A percentile compares a stretch with the other conserved stretches of the same genome.
phyloP scores from a whole-genome alignment of 92 coral and sea anemone species.

The Scolanthus callimorphus region DNA sequence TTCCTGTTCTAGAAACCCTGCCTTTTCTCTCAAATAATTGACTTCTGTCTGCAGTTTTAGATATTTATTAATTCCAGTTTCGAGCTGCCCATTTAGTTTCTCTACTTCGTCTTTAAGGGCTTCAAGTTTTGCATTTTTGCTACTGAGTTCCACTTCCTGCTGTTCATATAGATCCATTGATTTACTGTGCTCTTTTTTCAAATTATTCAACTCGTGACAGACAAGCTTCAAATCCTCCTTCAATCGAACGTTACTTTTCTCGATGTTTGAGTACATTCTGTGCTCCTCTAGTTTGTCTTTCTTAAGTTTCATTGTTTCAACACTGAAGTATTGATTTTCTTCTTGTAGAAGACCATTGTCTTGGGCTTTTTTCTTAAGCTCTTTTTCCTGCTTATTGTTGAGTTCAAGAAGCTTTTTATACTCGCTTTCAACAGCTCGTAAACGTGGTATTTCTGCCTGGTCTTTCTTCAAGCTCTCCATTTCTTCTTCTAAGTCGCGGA shows the following conservation, averaged over 20 bases:
- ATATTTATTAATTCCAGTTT: not conserved
- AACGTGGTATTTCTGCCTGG: not conserved
- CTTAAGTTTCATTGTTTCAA: conserved; percentile 5
- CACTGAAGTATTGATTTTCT: conserved; percentile 10
- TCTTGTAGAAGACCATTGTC: conserved; percentile 8
- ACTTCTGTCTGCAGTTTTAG: conserved; percentile 10
- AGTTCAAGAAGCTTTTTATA: not conserved
- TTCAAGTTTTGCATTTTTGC: conserved; percentile 5
- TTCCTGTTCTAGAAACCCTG: conserved; percentile 20
- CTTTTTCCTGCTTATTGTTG: conserved; percentile 4
- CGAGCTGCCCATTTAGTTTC: not conserved
- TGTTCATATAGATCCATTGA: not conserved
- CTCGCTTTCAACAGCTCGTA: not conserved
- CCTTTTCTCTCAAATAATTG: conserved; percentile 9
- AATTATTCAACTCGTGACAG: conserved; percentile 6
- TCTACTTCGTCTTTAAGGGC: not conserved
- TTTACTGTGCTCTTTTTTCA: conserved; percentile 10
- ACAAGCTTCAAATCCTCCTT: conserved; percentile 14
- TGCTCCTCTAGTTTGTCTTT: conserved; percentile 16
- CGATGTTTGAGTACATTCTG: conserved; percentile 8
- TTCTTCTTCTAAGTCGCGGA: not conserved
- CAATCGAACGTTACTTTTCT: conserved; percentile 3
- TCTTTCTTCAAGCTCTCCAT: not conserved
- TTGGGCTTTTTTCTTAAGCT: conserved; percentile 5
- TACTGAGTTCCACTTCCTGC: not conserved